These are phyloP conservation scores for Sclerurus mexicanus DNA, from an alignment of 2,113 vertebrate species.

Conservation along the genomic window DNA sequence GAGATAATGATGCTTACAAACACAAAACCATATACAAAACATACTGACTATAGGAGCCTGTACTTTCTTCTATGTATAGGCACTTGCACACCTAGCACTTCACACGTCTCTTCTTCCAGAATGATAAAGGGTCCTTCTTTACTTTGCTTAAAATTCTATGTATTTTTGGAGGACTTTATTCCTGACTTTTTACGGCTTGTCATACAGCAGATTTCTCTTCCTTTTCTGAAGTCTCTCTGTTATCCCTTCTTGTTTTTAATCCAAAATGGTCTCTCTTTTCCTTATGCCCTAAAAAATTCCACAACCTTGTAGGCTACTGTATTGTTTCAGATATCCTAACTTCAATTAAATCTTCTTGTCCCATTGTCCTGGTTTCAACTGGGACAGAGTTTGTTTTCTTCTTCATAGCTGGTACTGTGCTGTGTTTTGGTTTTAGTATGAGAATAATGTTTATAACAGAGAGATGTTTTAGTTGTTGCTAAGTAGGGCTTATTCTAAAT, in stretches of 20 bases:
- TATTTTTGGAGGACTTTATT: not conserved
- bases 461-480: not conserved
- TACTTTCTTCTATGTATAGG: not conserved
- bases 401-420: not conserved
- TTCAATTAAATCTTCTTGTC: not conserved
- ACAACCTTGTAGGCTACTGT: fast-evolving
- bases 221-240: not conserved
- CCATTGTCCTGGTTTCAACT: not conserved
- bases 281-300: not conserved
- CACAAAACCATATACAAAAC: not conserved
- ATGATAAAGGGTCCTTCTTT: not conserved
- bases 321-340: not conserved
- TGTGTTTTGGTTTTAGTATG: not conserved
- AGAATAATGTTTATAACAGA: not conserved
- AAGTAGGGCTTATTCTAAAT: not conserved
- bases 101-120: not conserved
- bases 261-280: not conserved
- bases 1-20: not conserved
- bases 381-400: not conserved
- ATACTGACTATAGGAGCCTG: not conserved
- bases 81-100: not conserved
- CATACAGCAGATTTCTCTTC: not conserved
- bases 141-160: not conserved
- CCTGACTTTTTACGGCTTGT: not conserved
- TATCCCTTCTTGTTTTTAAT: not conserved